Evolutionary conservation across 2,888 invertebrate genomes (phyloP), one percentile per base, ranked within the genome.

Genomic region (Anodontia alba): DNA sequence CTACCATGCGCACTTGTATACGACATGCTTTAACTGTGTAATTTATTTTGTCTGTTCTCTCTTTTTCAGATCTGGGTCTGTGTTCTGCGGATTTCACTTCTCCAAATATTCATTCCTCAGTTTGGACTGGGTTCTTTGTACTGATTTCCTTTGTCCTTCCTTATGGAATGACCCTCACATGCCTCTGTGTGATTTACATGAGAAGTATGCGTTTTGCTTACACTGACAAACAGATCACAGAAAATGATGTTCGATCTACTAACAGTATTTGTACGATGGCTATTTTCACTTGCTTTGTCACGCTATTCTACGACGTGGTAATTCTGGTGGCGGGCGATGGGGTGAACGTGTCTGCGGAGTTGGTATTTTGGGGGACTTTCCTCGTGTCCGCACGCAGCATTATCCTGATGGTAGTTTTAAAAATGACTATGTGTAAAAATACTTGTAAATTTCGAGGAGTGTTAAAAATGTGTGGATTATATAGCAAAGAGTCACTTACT

Each of bases 71-170:
- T 7, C 36, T 86, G 29, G 88, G 88, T 3, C 31, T 83, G 12
- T 88, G 88, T 38, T 73, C 78, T 15, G 79, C 82, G 0, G 86
- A 88, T 71, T 57, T 83, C 42, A 84, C 84, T 2, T 81, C 86
- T 20, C 80, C 83, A n/a, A 83, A 81, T 71, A 78, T 78, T n/a
- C 83, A 88, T 26, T 77, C 84, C 17, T 73, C 76, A 26, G 74
- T 86, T 0, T 88, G 88, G 88, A 80, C 80, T 0, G 81, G 81
- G 0, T 84, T 83, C 68, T 81, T 81, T 23, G 43, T 81, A 15
- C 51, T 83, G 17, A 66, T 84, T n/a, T 73, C 80, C 8, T 81
- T 81, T 49, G 66, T 81, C 26, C 69, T 84, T 54, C 87, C 87
- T n/a, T 85, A 82, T 66, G 57, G 70, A 38, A 33, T 82, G 0